Evolutionary conservation across 2,888 invertebrate genomes (phyloP).

Genomic region (Drosophila mulleri): DNA sequence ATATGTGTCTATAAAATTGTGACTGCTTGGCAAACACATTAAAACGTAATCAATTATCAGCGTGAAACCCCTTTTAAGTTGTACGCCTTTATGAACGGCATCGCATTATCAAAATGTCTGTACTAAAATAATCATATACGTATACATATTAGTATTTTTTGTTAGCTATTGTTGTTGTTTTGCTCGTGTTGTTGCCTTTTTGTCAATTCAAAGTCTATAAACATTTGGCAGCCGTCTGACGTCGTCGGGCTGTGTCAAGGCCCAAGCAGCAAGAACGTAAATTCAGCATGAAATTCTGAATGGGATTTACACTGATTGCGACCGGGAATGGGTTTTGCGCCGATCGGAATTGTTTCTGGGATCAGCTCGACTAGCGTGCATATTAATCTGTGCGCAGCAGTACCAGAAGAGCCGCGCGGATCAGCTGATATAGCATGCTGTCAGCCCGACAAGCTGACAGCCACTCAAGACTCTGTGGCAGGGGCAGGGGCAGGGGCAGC

Average conservation of each 20-base stretch:
- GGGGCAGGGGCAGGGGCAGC: background rate
- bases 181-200: too few species aligned
- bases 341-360: too few species aligned
- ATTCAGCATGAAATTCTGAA: background rate
- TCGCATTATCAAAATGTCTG: constrained; percentile 53
- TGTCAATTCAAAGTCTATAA: constrained; percentile 5
- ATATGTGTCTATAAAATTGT: constrained; percentile 7
- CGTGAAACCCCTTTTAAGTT: constrained; percentile 52
- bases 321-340: background rate
- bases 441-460: background rate
- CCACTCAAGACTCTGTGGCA: background rate
- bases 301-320: background rate
- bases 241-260: constrained; percentile 38
- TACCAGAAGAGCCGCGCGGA: too few species aligned
- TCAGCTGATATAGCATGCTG: background rate
- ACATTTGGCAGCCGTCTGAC: background rate
- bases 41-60: constrained; percentile 58
- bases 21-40: constrained; percentile 47
- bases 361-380: background rate
- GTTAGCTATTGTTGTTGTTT: background rate
- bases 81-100: constrained; percentile 44
- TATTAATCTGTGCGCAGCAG: too few species aligned
- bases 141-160: background rate
- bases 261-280: constrained; percentile 34
- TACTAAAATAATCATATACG: constrained; percentile 15